phyloP scores from a whole-genome alignment of 2,797 vertebrate genomes.

The Tangara arthus region DNA sequence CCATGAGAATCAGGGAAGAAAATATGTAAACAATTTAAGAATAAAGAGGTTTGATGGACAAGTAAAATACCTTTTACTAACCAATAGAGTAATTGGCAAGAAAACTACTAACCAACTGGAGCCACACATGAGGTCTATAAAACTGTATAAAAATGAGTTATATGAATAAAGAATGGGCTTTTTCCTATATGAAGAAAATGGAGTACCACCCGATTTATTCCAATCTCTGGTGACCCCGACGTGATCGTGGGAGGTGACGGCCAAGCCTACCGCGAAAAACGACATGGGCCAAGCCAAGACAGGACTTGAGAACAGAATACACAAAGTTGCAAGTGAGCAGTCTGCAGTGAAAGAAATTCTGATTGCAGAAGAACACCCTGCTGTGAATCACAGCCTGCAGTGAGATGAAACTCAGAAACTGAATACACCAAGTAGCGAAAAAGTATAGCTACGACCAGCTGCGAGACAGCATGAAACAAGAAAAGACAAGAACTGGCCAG shows the following conservation, averaged over 20 bases:
- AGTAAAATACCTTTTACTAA: not conserved
- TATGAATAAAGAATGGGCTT: not conserved
- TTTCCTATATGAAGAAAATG: not conserved
- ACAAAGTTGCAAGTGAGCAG: not conserved
- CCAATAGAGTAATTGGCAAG: not conserved
- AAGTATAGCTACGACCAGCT: not conserved
- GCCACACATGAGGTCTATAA: not conserved
- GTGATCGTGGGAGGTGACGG: not conserved
- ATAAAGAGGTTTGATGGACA: not conserved
- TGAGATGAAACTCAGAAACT: not conserved
- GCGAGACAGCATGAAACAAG: not conserved
- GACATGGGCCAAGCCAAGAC: not conserved
- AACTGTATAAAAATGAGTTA: not conserved
- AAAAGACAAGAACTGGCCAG: not conserved
- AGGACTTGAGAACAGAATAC: not conserved
- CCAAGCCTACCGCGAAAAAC: accelerated
- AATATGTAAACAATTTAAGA: not conserved
- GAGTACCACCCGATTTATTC: not conserved
- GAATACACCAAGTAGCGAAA: not conserved
- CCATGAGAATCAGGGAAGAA: not conserved
- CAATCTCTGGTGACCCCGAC: not conserved
- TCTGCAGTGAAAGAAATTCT: not conserved
- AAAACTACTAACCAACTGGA: not conserved
- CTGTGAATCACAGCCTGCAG: not conserved
- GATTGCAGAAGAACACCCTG: not conserved